A percentile compares a stretch with the other conserved stretches of the same genome.
Evolutionary conservation across 1,140 invertebrate genomes (phyloP).

Genomic region (Colletes gigas): DNA sequence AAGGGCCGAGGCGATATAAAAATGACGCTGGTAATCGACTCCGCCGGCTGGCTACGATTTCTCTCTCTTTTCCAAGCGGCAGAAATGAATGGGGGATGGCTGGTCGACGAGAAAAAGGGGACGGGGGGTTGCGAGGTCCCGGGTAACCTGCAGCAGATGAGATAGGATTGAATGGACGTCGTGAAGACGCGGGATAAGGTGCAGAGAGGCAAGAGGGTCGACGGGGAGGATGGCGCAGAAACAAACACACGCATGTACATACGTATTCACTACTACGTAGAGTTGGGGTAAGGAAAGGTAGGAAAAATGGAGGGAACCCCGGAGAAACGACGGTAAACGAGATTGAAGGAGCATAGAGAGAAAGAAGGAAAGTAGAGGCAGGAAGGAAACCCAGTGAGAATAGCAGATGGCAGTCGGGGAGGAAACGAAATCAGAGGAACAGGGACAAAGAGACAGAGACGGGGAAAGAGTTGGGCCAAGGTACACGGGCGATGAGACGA

Average conservation of each 20-base stretch:
- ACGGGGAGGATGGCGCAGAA: slow-evolving; percentile 6
- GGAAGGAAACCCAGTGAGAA: background rate
- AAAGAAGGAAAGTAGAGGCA: slow-evolving; percentile 18
- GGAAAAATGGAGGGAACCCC: background rate
- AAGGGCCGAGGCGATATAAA: background rate
- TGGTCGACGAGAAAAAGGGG: slow-evolving; percentile 23
- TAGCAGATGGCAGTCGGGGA: background rate
- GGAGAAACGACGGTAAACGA: background rate
- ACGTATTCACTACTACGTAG: too few species aligned
- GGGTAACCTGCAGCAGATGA: slow-evolving; percentile 53
- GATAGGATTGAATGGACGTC: slow-evolving; percentile 65
- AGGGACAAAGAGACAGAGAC: background rate
- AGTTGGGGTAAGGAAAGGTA: background rate
- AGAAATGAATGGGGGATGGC: slow-evolving; percentile 54
- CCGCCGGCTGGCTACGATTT: background rate
- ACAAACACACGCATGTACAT: background rate
- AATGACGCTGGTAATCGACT: slow-evolving; percentile 24
- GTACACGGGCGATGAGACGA: slow-evolving; percentile 66
- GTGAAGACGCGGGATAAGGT: slow-evolving; percentile 46
- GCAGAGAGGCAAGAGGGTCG: background rate
- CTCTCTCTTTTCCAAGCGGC: background rate
- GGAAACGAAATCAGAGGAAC: slow-evolving; percentile 30
- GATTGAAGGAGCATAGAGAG: background rate
- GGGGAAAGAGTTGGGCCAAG: slow-evolving; percentile 29
- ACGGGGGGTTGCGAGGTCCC: slow-evolving; percentile 2